Percentiles rank a stretch among this genome's conserved stretches.
phyloP scores from a whole-genome alignment of 2,797 vertebrate genomes.

The Tokudaia muenninki region DNA sequence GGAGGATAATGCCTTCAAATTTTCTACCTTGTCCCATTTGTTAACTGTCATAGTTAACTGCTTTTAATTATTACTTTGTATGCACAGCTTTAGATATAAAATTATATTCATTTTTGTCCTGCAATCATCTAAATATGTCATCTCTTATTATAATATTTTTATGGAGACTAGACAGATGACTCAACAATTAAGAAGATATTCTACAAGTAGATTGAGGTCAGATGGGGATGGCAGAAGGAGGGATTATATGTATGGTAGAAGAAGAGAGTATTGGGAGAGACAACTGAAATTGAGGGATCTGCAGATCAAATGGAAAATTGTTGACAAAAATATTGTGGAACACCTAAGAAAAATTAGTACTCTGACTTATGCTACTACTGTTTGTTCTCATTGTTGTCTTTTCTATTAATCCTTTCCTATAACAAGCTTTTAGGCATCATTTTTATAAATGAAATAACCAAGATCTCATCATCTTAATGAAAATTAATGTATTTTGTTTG shows the following conservation, averaged over 20 bases:
- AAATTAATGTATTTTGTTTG: neutral
- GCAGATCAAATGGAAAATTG: neutral
- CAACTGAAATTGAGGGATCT: too few species aligned
- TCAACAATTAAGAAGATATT: neutral
- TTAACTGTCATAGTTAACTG: neutral
- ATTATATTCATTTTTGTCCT: neutral
- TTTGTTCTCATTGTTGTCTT: neutral
- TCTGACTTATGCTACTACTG: neutral
- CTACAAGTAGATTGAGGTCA: too few species aligned
- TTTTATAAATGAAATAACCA: neutral
- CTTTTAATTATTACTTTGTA: conserved; percentile 8
- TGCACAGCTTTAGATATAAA: neutral
- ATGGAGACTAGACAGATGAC: neutral
- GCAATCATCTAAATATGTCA: neutral
- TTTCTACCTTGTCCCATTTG: neutral
- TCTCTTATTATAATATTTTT: neutral
- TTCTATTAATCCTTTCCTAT: neutral
- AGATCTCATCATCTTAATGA: neutral
- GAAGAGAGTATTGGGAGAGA: too few species aligned
- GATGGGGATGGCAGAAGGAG: too few species aligned
- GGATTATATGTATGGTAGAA: too few species aligned
- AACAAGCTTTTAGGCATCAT: neutral
- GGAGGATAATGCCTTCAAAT: neutral
- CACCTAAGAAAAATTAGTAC: neutral
- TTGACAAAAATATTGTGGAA: neutral